phyloP scores from a whole-genome alignment of 2,113 vertebrate genomes.

The Oryzias melastigma region DNA sequence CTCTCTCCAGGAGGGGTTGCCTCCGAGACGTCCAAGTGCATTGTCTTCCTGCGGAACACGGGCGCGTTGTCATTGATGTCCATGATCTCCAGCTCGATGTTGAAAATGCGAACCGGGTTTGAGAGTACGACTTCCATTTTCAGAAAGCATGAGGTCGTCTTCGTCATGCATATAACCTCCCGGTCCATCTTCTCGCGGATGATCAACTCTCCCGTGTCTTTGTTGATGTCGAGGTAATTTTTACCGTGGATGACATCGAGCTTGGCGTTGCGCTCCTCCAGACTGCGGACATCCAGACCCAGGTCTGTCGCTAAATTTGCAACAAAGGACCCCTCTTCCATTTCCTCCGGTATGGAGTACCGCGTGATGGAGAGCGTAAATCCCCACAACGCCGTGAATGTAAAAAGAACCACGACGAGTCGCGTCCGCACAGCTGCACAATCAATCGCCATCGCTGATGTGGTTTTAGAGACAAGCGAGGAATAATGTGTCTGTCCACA shows the following conservation, averaged over 20 bases:
- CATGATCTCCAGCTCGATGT: slow-evolving; percentile 77
- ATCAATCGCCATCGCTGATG: slow-evolving; percentile 33
- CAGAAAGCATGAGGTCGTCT: slow-evolving; percentile 75
- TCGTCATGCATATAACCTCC: slow-evolving; percentile 76
- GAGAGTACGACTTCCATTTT: slow-evolving; percentile 80
- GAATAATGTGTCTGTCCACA: slow-evolving; percentile 25
- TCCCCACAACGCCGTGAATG: slow-evolving; percentile 65
- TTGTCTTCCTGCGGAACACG: slow-evolving; percentile 76
- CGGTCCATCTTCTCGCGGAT: slow-evolving; percentile 79
- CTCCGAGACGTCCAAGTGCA: slow-evolving; percentile 82
- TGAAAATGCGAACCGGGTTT: slow-evolving; percentile 76
- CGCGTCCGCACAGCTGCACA: slow-evolving; percentile 44
- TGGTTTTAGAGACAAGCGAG: background rate
- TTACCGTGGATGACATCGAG: slow-evolving; percentile 76
- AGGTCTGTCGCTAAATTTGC: slow-evolving; percentile 79
- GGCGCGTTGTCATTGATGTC: slow-evolving; percentile 83
- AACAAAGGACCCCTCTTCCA: slow-evolving; percentile 77
- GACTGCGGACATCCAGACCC: slow-evolving; percentile 69
- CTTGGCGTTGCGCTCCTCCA: slow-evolving; percentile 72
- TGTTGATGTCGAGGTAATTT: slow-evolving; percentile 79
- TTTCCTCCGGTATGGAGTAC: slow-evolving; percentile 81
- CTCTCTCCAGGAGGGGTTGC: slow-evolving; percentile 76
- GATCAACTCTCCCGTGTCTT: slow-evolving; percentile 75
- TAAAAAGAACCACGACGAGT: slow-evolving; percentile 32
- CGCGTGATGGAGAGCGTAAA: slow-evolving; percentile 68